Evolutionary conservation across 2,797 vertebrate genomes (phyloP), one percentile per base, ranked within the genome.

Genomic region (Eutrigla gurnardus): DNA sequence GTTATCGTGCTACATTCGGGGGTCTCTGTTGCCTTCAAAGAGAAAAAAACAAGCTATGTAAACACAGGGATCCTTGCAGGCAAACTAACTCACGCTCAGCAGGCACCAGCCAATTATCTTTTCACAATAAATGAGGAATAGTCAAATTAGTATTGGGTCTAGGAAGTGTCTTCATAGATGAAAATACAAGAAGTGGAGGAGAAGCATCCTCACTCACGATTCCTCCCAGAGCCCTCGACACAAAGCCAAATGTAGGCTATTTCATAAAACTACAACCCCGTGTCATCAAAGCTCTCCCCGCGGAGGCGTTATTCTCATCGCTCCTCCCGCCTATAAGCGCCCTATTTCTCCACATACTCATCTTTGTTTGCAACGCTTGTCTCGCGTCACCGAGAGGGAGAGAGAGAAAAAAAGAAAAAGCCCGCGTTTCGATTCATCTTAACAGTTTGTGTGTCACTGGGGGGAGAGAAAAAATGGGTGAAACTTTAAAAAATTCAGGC

Each of bases 211-310:
- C 76, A 63, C 74, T 75, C 84, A 47, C 60, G 65, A 86, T 88
- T 91, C 81, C 79, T 90, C 83, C 77, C 85, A 91, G 88, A 87
- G 25, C 84, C 88, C 84, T 88, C 84, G 64, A 88, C 86, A 89
- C 90, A 89, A 88, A 89, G 81, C 83, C 87, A 91, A 94, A 93
- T 92, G 89, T 92, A 90, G 89, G 90, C 89, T 91, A 91, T 92
- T 89, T 90, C 78, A 89, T 90, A 90, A 93, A 93, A 92, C 89
- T 90, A 92, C 88, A 91, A 93, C 80, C 84, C 82, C 25, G 18
- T 84, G 87, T 86, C 91, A 91, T 93, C 91, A 94, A 92, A 91
- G 91, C 70, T 46, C 37, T 92, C 91, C 92, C 91, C 53, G 82
- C 53, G 75, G 92, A 92, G 91, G 85, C 81, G 76, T 85, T 89